These are phyloP conservation scores for Antheraea yamamai DNA, from an alignment of 2,888 invertebrate species.

Conservation along the genomic window DNA sequence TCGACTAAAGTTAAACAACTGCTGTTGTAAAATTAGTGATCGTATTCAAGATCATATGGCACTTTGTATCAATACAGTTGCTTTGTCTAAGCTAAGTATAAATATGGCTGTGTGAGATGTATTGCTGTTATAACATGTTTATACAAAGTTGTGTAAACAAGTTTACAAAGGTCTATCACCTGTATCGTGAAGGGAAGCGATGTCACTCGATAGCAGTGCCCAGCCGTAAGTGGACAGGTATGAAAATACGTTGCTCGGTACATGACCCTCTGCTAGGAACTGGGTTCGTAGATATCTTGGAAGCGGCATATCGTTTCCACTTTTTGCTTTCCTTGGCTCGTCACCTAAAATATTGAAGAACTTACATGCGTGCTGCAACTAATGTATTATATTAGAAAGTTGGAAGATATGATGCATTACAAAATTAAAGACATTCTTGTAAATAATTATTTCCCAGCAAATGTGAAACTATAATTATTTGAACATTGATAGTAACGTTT, in stretches of 20 bases:
- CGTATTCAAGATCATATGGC: too few relatives aligned
- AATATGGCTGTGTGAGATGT: too few relatives aligned
- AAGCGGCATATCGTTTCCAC: conserved; percentile 43
- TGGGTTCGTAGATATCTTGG: conserved; percentile 44
- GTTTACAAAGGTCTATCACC: conserved; percentile 24
- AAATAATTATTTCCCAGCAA: too few relatives aligned
- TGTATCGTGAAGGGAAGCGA: conserved; percentile 51
- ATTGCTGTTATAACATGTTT: too few relatives aligned
- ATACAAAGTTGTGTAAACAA: neutral
- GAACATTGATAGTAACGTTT: too few relatives aligned
- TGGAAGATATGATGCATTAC: too few relatives aligned
- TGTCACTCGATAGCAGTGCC: conserved; percentile 42
- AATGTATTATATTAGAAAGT: neutral
- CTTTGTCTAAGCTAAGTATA: neutral
- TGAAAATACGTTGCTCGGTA: conserved; percentile 45
- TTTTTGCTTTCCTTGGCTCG: conserved; percentile 43
- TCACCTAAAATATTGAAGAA: conserved; percentile 26
- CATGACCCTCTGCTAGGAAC: conserved; percentile 44
- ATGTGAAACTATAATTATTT: too few relatives aligned
- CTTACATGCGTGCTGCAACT: neutral
- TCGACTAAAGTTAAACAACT: too few relatives aligned
- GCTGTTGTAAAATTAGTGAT: too few relatives aligned
- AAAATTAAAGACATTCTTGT: too few relatives aligned
- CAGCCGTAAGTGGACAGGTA: conserved; percentile 42
- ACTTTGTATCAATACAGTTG: neutral